These are phyloP conservation scores for Kradibia gibbosae DNA, from an alignment of 1,140 invertebrate genomes.

Conservation along the genomic window DNA sequence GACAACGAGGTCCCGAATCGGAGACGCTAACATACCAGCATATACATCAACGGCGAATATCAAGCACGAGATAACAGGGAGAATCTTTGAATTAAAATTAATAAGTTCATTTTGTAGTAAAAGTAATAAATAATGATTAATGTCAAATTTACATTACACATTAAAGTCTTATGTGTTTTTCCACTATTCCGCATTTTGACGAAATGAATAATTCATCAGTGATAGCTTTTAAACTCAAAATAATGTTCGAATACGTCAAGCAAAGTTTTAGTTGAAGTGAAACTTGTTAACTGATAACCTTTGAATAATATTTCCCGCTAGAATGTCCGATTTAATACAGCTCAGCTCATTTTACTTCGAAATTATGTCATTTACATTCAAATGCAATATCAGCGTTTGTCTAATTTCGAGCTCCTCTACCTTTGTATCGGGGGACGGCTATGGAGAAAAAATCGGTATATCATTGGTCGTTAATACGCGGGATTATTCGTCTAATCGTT, in stretches of 20 bases:
- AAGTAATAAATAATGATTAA: neutral
- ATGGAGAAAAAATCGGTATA: neutral
- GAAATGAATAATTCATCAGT: slow-evolving; percentile 43
- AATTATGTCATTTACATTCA: slow-evolving; percentile 48
- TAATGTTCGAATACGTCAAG: slow-evolving; percentile 37
- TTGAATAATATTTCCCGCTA: slow-evolving; percentile 46
- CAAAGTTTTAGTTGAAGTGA: slow-evolving; percentile 35
- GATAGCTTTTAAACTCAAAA: slow-evolving; percentile 33
- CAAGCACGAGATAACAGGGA: neutral
- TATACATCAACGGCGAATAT: too few relatives aligned
- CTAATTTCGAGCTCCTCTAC: neutral
- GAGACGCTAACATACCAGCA: too few relatives aligned
- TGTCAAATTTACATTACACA: slow-evolving; percentile 4
- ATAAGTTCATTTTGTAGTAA: neutral
- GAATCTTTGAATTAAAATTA: slow-evolving; percentile 3
- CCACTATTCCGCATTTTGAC: neutral
- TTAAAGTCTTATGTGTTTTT: slow-evolving; percentile 9
- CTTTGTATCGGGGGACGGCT: neutral
- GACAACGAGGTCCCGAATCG: too few relatives aligned
- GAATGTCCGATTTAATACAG: slow-evolving; percentile 40
- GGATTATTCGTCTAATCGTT: neutral
- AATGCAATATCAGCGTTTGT: slow-evolving; percentile 35
- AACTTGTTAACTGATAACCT: slow-evolving; percentile 50
- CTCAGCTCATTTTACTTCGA: slow-evolving; percentile 43
- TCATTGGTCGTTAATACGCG: neutral